Evolutionary conservation across 2,797 vertebrate genomes (phyloP).

Genomic region (Odontamblyopus lacepedii): DNA sequence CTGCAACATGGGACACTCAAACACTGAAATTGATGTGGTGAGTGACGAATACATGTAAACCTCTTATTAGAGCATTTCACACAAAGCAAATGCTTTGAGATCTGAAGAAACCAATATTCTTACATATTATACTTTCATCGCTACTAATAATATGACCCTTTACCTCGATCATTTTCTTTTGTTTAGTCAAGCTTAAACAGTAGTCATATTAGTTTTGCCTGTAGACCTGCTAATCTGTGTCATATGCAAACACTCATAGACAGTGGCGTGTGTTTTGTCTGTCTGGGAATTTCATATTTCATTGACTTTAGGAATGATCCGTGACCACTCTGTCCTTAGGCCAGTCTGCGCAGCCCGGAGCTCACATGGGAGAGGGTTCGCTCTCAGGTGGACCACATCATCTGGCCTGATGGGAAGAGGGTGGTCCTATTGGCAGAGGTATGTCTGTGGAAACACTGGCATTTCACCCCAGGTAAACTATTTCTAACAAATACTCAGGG

Average conservation of each 20-base stretch:
- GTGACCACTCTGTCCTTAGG: constrained; percentile 68
- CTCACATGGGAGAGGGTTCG: constrained; percentile 97
- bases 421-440: constrained; percentile 97
- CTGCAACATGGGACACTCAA: constrained; percentile 99
- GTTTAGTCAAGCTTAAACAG: not conserved
- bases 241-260: constrained; percentile 3
- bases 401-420: constrained; percentile 97
- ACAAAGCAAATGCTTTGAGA: not conserved
- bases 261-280: constrained; percentile 8
- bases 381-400: constrained; percentile 96
- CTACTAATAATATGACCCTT: constrained; percentile 30
- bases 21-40: constrained; percentile 98
- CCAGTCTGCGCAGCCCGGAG: constrained; percentile 94
- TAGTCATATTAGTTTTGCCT: not conserved
- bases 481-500: not conserved
- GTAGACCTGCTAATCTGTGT: not conserved
- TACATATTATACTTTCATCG: not conserved
- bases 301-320: constrained; percentile 15
- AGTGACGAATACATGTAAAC: constrained; percentile 21
- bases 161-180: not conserved
- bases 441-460: not conserved
- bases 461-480: not conserved
- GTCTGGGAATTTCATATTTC: not conserved
- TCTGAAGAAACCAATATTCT: not conserved
- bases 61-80: too few relatives aligned